Percentiles rank a stretch among this genome's conserved stretches.
Evolutionary conservation across 1,140 invertebrate species (phyloP).

Genomic region (Bombus sylvicola): DNA sequence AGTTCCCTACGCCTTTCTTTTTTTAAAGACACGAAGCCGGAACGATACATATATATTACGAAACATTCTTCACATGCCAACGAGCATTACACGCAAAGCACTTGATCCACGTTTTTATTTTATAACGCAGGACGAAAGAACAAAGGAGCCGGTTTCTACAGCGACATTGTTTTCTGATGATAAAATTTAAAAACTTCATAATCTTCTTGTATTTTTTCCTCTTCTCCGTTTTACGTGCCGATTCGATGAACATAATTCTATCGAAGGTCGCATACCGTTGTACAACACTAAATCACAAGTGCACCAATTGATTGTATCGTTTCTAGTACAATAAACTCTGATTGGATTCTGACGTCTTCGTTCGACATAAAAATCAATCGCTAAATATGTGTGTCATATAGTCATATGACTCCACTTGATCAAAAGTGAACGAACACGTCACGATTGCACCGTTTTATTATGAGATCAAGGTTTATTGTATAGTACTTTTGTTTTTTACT

Average conservation of each 20-base stretch:
- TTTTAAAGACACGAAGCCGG: conserved; percentile 14
- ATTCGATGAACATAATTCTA: conserved; percentile 31
- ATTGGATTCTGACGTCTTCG: conserved; percentile 36
- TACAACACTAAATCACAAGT: conserved; percentile 43
- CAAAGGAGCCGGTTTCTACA: not conserved
- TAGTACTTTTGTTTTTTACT: not conserved
- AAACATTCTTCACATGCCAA: conserved; percentile 38
- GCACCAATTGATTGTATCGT: conserved; percentile 49
- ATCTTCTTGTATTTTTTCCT: not conserved
- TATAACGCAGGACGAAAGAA: not conserved
- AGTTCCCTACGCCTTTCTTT: not conserved
- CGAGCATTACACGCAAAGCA: conserved; percentile 43
- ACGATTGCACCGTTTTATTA: conserved; percentile 14
- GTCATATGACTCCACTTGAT: not conserved
- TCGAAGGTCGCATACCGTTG: conserved; percentile 21
- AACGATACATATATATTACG: conserved; percentile 20
- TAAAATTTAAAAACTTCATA: conserved; percentile 52
- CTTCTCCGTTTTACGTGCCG: not conserved
- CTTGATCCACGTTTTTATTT: not conserved
- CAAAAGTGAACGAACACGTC: conserved; percentile 28
- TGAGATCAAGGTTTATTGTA: conserved; percentile 51
- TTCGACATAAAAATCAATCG: not conserved
- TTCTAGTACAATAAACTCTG: conserved; percentile 53
- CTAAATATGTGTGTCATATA: not conserved
- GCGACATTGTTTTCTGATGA: not conserved